These are phyloP conservation scores for Trachurus trachurus DNA, from an alignment of 2,797 vertebrate genomes.

Conservation along the genomic window DNA sequence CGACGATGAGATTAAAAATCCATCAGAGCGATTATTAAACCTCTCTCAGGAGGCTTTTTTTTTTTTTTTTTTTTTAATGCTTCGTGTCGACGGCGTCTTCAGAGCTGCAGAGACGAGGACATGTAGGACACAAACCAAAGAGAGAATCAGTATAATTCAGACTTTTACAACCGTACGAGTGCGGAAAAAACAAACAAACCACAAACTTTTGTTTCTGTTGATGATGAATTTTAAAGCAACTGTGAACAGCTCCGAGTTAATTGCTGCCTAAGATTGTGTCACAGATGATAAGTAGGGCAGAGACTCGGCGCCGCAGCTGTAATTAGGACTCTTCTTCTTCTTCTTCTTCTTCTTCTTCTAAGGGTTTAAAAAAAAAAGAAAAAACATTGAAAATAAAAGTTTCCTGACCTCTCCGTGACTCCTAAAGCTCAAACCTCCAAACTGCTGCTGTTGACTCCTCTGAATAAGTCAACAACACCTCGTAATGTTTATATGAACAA, in stretches of 20 bases:
- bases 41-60: neutral
- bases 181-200: neutral
- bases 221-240: neutral
- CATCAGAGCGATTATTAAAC: neutral
- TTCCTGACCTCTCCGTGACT: slow-evolving; percentile 32
- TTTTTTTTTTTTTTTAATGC: neutral
- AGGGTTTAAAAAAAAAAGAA: neutral
- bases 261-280: neutral
- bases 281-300: slow-evolving; percentile 37
- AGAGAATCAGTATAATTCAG: no score
- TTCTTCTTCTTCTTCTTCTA: slow-evolving; percentile 1
- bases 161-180: no score
- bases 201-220: neutral
- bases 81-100: neutral
- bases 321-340: slow-evolving; percentile 27
- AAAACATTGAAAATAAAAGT: neutral
- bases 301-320: slow-evolving; percentile 17
- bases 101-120: no score
- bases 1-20: no score
- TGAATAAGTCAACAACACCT: slow-evolving; percentile 4
- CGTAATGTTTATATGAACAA: slow-evolving; percentile 9
- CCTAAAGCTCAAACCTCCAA: neutral
- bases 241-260: slow-evolving; percentile 1
- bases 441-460: neutral
- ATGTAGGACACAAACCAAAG: neutral